These are phyloP conservation scores for Zosterops pallidus DNA, from an alignment of 2,113 vertebrate species.

Conservation along the genomic window DNA sequence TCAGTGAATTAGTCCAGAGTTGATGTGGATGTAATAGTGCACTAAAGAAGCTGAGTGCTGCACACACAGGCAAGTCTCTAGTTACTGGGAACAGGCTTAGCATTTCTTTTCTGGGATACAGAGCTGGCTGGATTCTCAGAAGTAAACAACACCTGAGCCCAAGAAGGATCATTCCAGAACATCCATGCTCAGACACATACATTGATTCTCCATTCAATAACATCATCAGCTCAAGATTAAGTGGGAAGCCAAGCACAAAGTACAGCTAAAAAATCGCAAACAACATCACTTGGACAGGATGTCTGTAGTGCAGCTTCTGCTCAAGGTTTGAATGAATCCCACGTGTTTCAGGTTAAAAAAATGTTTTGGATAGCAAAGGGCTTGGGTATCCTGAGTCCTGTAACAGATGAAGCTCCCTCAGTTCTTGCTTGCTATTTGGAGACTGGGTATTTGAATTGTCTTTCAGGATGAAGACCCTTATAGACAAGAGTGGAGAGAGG, in stretches of 20 bases:
- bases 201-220: neutral
- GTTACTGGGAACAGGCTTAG: neutral
- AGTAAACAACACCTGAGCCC: neutral
- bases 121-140: neutral
- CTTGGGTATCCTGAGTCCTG: fast-evolving
- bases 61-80: neutral
- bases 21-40: neutral
- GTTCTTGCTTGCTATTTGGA: neutral
- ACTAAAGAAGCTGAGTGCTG: neutral
- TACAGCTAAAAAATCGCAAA: neutral
- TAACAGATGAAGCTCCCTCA: neutral
- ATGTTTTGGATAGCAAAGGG: neutral
- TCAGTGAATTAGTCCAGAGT: neutral
- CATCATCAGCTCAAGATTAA: neutral
- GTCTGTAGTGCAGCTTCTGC: neutral
- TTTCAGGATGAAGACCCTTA: neutral
- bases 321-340: neutral
- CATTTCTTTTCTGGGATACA: neutral
- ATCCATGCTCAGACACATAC: neutral
- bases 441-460: neutral
- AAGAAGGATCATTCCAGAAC: neutral
- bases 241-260: neutral
- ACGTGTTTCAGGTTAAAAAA: neutral
- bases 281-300: neutral
- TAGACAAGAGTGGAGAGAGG: neutral